Evolutionary conservation across 2,888 invertebrate genomes (phyloP), one percentile per base, ranked within the genome.

Genomic region (Tipula unca): DNA sequence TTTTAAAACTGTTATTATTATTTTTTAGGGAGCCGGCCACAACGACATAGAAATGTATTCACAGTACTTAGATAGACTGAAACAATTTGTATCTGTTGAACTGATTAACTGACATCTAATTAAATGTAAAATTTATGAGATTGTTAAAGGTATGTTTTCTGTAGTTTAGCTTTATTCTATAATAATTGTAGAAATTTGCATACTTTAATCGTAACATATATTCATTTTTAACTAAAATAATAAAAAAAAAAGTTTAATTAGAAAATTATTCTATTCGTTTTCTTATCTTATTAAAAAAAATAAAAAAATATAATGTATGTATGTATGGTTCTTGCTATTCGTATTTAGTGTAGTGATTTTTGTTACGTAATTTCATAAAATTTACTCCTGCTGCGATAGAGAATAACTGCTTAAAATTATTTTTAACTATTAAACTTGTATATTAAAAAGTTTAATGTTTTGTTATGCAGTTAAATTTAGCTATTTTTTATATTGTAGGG

Each of bases 1-100:
- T 14, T 6, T 32, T 14, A 42, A 85, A 13, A 17, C 14, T 54
- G 1, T 48, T 25, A 17, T 35, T 42, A 35, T 32, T n/a, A 54
- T 14, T 85, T 82, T 69, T 69, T 35, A 96, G 93, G 98, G 98
- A 85, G 98, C 97, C 85, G 98, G 98, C 29, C 98, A 98, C 92
- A 98, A 98, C 91, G 98, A 98, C 90, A 96, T 98, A 86, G 98
- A 98, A 91, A 92, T 98, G 87, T 98, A 97, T 92, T 95, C 96
- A 90, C 97, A 97, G 91, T 98, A 98, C 91, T 92, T 98, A 89
- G 98, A 98, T 90, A 94, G 98, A 91, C 94, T 98, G 91, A 96
- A 96, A 92, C 95, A 96, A 91, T 98, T 98, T 91, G 96, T 98
- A 89, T 94, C 95, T 87, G 95, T 96, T 87, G 96, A 96, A 91